Base-by-base conservation (phyloP, 2,797 vertebrate genomes). In the Tympanoctomys barrerae region DNA sequence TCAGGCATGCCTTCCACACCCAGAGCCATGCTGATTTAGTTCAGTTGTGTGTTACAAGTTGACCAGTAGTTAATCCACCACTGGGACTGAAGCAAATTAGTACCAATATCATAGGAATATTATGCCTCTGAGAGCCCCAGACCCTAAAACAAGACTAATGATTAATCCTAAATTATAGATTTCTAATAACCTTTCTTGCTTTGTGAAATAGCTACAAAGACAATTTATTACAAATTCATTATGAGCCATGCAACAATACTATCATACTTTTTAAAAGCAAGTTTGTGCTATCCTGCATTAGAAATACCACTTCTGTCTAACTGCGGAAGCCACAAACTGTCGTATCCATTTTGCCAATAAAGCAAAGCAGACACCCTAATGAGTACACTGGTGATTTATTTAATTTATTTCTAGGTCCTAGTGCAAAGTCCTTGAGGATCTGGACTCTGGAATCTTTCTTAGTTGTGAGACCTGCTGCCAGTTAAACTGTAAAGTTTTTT, bases 91-190 rank as follows among this genome's bases (percentile, higher is more conserved):
- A 90, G 91, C 31, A 87, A 64, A 68, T 13, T 54, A 28, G 14
- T 78, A 4, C 46, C 42, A n/a, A 12, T 78, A 54, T 77, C 39
- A 36, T 66, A 49, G 33, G 83, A 94, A 89, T 81, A 9, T n/a
- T 52, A 78, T 49, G 4, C 42, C 89, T 95, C 68, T 26, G 46
- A 46, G 18, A 95, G 31, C 3, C 52, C 19, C 62, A 82, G 18
- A 93, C 75, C 39, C 22, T 88, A 90, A 94, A 93, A 93, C 57
- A 84, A 93, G 12, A 86, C 71, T 52, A 54, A 86, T 68, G 31
- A 57, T 88, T 73, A 80, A 87, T 39, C 11, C 90, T 94, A 88
- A 94, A 94, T 52, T 77, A 71, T 21, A 0, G 87, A 49, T 79
- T 78, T 94, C 33, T 31, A 57, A 36, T 73, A 68, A 68, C 5